phyloP scores from a whole-genome alignment of 2,797 vertebrate genomes.

The Trematomus bernacchii region DNA sequence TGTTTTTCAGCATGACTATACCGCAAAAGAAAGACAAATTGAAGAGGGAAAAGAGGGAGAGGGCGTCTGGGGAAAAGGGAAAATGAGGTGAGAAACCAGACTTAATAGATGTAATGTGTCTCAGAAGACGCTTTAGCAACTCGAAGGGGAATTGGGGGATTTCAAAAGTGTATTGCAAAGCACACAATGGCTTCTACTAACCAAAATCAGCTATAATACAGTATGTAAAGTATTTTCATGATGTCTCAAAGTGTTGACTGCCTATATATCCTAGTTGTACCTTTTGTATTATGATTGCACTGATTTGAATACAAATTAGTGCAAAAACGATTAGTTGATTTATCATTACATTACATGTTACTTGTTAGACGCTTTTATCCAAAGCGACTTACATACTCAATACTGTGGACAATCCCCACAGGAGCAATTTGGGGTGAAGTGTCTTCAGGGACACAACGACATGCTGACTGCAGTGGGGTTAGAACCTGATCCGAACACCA shows the following conservation, averaged over 20 bases:
- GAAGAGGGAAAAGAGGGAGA: neutral
- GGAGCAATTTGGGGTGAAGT: too few relatives aligned
- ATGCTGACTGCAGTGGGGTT: too few relatives aligned
- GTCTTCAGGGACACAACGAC: too few relatives aligned
- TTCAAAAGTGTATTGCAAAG: neutral
- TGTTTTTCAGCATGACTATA: constrained; percentile 34
- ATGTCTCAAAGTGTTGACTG: neutral
- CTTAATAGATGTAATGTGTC: constrained; percentile 10
- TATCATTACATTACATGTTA: too few relatives aligned
- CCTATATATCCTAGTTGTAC: neutral
- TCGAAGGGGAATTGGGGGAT: constrained; percentile 1
- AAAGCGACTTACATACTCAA: too few relatives aligned
- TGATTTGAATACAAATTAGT: neutral
- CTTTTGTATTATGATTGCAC: neutral
- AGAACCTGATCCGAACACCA: too few relatives aligned
- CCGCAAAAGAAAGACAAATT: constrained; percentile 18
- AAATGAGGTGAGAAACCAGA: constrained; percentile 44
- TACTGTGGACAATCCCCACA: too few relatives aligned
- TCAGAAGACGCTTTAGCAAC: neutral
- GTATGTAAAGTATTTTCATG: too few relatives aligned
- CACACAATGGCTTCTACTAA: neutral
- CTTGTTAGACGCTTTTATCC: too few relatives aligned
- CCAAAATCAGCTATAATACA: neutral
- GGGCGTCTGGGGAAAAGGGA: constrained; percentile 7
- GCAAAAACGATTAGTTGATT: neutral